Percentiles rank a stretch among this genome's conserved stretches.
Conservation (phyloP, 2,888 invertebrate genomes). For the Callyntrura sp. region DNA sequence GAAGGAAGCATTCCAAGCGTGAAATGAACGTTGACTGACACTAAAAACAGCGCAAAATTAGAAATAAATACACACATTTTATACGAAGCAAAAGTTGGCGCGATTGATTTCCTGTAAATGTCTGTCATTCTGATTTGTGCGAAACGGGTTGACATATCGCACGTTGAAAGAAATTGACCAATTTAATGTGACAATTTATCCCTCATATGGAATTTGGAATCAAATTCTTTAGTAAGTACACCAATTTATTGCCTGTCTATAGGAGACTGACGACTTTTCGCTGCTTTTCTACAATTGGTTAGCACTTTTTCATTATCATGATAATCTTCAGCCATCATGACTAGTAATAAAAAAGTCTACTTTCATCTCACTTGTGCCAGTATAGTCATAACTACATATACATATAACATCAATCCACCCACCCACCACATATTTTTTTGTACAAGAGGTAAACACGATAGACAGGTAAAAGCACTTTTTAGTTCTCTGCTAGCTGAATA, state of each 20-base stretch:
- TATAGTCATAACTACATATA: neutral
- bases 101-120: too few species aligned
- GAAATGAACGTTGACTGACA: conserved; percentile 23
- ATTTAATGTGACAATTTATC: too few species aligned
- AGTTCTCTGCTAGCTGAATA: neutral
- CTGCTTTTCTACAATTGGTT: neutral
- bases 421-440: neutral
- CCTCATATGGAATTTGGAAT: too few species aligned
- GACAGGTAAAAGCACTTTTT: conserved; percentile 21
- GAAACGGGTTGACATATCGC: too few species aligned
- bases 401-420: neutral
- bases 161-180: too few species aligned
- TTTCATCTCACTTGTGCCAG: neutral
- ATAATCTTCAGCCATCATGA: neutral
- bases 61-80: neutral
- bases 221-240: too few species aligned
- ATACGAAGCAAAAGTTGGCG: too few species aligned
- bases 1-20: conserved; percentile 30
- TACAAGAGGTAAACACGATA: neutral
- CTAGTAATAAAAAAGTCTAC: neutral
- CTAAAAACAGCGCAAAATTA: neutral
- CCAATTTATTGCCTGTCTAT: too few species aligned
- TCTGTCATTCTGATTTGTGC: too few species aligned
- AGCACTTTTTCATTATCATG: neutral
- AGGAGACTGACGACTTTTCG: too few species aligned